Conservation (phyloP, 2,113 vertebrate genomes). For the Sminthopsis crassicaudata region DNA sequence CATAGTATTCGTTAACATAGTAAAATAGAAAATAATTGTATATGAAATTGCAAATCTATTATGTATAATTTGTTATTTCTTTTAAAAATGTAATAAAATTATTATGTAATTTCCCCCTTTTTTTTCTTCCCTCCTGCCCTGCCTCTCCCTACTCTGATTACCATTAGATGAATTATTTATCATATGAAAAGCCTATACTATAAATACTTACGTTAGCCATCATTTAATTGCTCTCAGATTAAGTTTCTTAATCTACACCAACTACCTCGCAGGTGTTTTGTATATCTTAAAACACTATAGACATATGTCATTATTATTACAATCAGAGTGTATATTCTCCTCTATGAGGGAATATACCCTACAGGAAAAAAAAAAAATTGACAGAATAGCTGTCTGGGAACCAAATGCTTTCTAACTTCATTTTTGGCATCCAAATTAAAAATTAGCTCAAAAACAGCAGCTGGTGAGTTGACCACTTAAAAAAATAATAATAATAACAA, state of each 20-base stretch:
- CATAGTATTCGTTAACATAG: no score
- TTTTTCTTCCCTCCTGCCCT: no score
- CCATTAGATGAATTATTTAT: no score
- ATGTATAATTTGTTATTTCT: no score
- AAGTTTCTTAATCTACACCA: neutral
- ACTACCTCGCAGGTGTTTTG: neutral
- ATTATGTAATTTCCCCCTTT: no score
- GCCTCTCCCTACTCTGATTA: no score
- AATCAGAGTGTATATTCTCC: neutral
- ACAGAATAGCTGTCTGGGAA: neutral
- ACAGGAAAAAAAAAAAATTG: neutral
- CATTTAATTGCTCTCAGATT: neutral
- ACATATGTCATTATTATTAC: neutral
- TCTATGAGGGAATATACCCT: neutral
- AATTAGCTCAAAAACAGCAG: neutral
- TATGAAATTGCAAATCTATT: no score
- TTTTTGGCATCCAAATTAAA: neutral
- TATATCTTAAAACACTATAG: neutral
- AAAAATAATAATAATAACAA: neutral
- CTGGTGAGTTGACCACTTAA: neutral
- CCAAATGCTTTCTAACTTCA: neutral
- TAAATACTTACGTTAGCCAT: no score
- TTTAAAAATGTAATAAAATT: no score
- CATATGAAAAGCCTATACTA: no score
- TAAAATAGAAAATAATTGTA: no score